Conservation (phyloP, 2,888 invertebrate genomes). For the Drosophila neutralis region DNA sequence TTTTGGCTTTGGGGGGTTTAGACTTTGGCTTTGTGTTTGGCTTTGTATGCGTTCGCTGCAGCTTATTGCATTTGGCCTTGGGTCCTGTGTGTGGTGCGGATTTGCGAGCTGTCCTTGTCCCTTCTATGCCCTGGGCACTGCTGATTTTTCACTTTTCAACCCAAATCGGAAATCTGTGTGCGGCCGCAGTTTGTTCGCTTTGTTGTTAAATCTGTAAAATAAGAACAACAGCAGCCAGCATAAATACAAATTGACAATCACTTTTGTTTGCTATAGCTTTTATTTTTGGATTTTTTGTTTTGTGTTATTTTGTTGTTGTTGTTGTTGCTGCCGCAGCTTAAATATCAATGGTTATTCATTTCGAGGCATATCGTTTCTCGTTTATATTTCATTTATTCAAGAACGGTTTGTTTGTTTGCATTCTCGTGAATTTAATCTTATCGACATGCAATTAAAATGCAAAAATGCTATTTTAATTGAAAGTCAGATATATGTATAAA, state of each 20-base stretch:
- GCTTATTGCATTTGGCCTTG: conserved; percentile 73
- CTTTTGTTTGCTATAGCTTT: conserved; percentile 40
- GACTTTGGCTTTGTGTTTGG: conserved; percentile 63
- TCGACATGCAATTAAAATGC: conserved; percentile 72
- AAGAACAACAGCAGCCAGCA: conserved; percentile 51
- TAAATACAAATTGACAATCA: conserved; percentile 70
- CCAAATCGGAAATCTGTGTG: conserved; percentile 61
- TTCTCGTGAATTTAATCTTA: conserved; percentile 65
- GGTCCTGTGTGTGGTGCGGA: conserved; percentile 18
- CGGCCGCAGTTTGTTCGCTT: conserved; percentile 51
- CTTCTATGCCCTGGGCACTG: conserved; percentile 13
- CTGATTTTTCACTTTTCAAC: conserved; percentile 70
- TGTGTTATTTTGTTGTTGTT: conserved; percentile 4
- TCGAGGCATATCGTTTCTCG: conserved; percentile 54
- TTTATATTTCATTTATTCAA: conserved; percentile 60
- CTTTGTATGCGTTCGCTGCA: conserved; percentile 53
- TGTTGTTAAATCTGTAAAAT: conserved; percentile 71
- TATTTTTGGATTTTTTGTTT: conserved; percentile 26
- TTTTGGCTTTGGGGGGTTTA: conserved; percentile 38
- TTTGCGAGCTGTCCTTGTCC: conserved; percentile 28
- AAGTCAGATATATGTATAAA: conserved; percentile 11
- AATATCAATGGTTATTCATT: conserved; percentile 65
- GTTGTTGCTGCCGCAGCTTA: conserved; percentile 60
- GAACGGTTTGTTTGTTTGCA: conserved; percentile 39
- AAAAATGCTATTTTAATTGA: conserved; percentile 65